These are phyloP conservation scores for Tuta absoluta DNA, from an alignment of 2,888 invertebrate species.

Conservation along the genomic window DNA sequence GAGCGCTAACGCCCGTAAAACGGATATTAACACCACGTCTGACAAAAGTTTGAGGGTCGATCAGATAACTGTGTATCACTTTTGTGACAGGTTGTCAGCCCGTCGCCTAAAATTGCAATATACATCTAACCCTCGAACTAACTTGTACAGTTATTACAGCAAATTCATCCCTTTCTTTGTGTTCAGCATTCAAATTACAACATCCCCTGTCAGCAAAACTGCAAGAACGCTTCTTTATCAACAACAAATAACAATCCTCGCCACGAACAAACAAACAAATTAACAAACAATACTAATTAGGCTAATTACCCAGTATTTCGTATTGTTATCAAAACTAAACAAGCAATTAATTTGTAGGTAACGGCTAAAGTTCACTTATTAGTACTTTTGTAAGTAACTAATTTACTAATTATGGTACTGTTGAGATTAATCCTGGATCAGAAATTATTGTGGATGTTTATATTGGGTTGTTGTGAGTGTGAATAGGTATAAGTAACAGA, in stretches of 20 bases:
- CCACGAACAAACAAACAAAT: slow-evolving; percentile 21
- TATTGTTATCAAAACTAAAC: slow-evolving; percentile 47
- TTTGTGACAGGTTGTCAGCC: too few relatives aligned
- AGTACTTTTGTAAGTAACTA: slow-evolving; percentile 26
- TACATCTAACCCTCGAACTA: too few relatives aligned
- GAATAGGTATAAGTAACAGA: too few relatives aligned
- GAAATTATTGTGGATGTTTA: background rate
- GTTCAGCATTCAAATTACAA: background rate
- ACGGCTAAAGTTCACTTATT: slow-evolving; percentile 41
- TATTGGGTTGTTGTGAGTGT: background rate
- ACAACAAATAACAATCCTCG: background rate
- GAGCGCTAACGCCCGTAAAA: too few relatives aligned
- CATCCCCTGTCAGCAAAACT: background rate
- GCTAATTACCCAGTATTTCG: slow-evolving; percentile 44
- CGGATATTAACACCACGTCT: too few relatives aligned
- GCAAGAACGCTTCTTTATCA: background rate
- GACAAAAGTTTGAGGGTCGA: too few relatives aligned
- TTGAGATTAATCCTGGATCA: background rate
- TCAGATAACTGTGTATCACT: too few relatives aligned
- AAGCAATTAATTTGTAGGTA: slow-evolving; percentile 37
- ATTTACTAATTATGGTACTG: background rate
- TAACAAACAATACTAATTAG: slow-evolving; percentile 50
- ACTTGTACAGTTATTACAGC: too few relatives aligned
- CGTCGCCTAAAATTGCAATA: too few relatives aligned
- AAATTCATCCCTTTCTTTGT: background rate